These are phyloP conservation scores for Asteroscopus sphinx DNA, from an alignment of 2,888 invertebrate species.

Conservation along the genomic window DNA sequence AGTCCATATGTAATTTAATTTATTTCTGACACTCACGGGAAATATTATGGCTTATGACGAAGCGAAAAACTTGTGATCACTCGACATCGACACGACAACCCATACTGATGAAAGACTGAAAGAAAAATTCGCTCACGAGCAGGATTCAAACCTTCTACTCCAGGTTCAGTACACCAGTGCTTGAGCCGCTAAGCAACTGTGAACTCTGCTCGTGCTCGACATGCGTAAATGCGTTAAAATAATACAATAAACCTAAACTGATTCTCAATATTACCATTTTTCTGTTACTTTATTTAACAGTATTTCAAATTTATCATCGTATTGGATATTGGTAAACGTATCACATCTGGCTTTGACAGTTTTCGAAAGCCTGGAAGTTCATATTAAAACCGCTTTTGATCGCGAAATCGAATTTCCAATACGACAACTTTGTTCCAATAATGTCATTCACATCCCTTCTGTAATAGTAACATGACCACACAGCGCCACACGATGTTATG, in stretches of 20 bases:
- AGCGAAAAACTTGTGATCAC: not conserved
- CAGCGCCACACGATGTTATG: not conserved
- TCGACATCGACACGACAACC: no score
- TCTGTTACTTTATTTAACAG: no score
- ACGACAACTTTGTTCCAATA: conserved; percentile 23
- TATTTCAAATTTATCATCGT: not conserved
- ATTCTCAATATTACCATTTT: no score
- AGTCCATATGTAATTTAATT: not conserved
- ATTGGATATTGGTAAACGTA: conserved; percentile 4
- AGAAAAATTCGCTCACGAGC: no score
- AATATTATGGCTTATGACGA: not conserved
- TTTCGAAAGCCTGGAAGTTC: conserved; percentile 1
- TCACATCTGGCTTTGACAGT: conserved; percentile 13
- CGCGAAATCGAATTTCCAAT: conserved; percentile 35
- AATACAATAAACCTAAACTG: no score
- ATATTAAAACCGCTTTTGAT: conserved; percentile 22
- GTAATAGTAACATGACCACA: not conserved
- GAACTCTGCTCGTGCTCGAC: no score
- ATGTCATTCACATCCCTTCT: conserved; percentile 23
- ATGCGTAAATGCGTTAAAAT: no score
- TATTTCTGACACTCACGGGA: not conserved
- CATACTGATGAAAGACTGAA: no score
- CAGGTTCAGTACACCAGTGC: no score
- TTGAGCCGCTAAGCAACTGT: no score
- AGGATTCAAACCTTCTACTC: no score